Percentiles rank a stretch among this genome's conserved stretches.
phyloP scores from a whole-genome alignment of 1,140 invertebrate genomes.

The Drosophila pruinosa region DNA sequence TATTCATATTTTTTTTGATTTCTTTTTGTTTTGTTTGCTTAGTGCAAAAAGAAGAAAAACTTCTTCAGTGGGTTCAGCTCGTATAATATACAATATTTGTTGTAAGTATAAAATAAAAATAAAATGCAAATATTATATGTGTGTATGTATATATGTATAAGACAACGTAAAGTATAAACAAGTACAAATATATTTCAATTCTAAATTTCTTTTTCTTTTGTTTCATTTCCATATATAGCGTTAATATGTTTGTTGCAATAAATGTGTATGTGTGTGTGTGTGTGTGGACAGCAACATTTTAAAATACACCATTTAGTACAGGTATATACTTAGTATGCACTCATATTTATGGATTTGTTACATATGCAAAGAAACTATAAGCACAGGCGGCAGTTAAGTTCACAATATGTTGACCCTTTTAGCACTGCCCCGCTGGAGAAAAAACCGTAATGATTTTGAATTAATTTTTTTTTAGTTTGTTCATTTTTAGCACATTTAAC shows the following conservation, averaged over 20 bases:
- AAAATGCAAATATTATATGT: constrained; percentile 66
- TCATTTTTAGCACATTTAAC: constrained; percentile 18
- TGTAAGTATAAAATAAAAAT: constrained; percentile 70
- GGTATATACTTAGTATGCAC: constrained; percentile 31
- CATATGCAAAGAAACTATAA: constrained; percentile 33
- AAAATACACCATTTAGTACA: constrained; percentile 61
- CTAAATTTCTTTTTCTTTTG: constrained; percentile 14
- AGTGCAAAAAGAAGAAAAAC: constrained; percentile 73
- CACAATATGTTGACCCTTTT: constrained; percentile 4
- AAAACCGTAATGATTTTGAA: constrained; percentile 2
- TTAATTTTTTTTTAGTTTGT: not conserved
- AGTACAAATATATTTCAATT: constrained; percentile 49
- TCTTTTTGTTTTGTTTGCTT: constrained; percentile 53
- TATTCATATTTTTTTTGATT: constrained; percentile 19
- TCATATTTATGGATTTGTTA: constrained; percentile 19
- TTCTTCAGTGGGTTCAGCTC: constrained; percentile 79
- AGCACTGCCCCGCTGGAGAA: constrained; percentile 4
- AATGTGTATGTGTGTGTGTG: constrained; percentile 29
- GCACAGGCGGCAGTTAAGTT: constrained; percentile 35
- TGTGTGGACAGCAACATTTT: constrained; percentile 71
- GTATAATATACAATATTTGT: constrained; percentile 60
- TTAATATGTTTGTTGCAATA: constrained; percentile 48
- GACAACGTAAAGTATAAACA: constrained; percentile 55
- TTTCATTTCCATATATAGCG: constrained; percentile 31
- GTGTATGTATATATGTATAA: constrained; percentile 35